Evolutionary conservation across 2,888 invertebrate genomes (phyloP).

Genomic region (Cacoxenus indagator): DNA sequence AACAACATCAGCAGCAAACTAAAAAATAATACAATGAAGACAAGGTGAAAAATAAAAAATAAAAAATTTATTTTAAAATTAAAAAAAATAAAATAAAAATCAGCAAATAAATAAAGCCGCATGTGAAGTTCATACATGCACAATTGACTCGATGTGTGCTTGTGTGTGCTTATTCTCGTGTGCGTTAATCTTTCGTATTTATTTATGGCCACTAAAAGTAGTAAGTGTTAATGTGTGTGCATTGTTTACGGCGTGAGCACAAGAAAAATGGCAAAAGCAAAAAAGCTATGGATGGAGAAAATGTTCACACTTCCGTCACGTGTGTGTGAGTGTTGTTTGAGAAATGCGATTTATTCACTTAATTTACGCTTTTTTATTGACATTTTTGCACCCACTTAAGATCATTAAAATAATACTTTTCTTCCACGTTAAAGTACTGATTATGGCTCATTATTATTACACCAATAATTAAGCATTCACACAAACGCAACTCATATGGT

Average conservation of each 20-base stretch:
- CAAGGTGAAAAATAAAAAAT: not conserved
- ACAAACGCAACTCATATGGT: no score
- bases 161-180: no score
- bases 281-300: not conserved
- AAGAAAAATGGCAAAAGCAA: not conserved
- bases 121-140: not conserved
- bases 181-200: not conserved
- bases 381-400: not conserved
- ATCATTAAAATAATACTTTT: not conserved
- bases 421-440: not conserved
- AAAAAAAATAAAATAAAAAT: not conserved
- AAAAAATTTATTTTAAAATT: not conserved
- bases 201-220: slow-evolving; percentile 18
- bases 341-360: not conserved
- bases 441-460: no score
- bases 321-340: not conserved
- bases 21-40: not conserved
- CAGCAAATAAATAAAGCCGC: not conserved
- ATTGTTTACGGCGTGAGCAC: slow-evolving; percentile 5
- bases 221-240: slow-evolving; percentile 23
- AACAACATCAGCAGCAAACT: not conserved
- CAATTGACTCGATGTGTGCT: not conserved
- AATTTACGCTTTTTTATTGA: slow-evolving; percentile 8
- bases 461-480: no score
- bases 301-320: not conserved